Conservation (phyloP, 2,113 vertebrate genomes). For the Dasypus novemcinctus region DNA sequence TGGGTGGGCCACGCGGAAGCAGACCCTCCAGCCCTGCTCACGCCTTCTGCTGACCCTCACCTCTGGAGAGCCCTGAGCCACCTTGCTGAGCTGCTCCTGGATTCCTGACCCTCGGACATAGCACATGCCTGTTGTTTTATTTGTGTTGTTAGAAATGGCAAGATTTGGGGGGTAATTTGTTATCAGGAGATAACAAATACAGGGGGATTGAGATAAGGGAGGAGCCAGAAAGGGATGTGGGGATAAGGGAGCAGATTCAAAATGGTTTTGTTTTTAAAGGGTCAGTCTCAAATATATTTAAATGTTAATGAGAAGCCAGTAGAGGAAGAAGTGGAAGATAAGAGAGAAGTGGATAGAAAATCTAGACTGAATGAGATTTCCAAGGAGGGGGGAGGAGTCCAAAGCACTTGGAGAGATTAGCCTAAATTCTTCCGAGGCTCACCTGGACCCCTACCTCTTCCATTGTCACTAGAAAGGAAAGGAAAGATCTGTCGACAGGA, state of each 20-base stretch:
- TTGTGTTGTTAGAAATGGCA: background rate
- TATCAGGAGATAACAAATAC: background rate
- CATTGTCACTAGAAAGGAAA: background rate
- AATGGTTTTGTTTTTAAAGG: conserved; percentile 35
- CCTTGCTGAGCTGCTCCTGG: background rate
- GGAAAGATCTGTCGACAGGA: background rate
- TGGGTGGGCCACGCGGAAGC: background rate
- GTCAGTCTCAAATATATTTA: background rate
- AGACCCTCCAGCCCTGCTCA: background rate
- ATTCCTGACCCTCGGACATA: background rate
- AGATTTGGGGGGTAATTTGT: background rate
- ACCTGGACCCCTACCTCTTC: background rate
- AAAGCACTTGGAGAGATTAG: background rate
- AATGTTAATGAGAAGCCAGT: conserved; percentile 27
- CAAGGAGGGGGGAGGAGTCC: background rate
- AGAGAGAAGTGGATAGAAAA: background rate
- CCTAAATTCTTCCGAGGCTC: background rate
- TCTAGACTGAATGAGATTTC: background rate
- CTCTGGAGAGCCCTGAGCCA: background rate
- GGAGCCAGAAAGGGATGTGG: background rate
- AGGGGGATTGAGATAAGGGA: background rate
- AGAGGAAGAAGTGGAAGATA: background rate
- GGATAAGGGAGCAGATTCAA: background rate
- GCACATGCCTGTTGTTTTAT: background rate
- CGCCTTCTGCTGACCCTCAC: background rate